A percentile compares a stretch with the other conserved stretches of the same genome.
phyloP scores from a whole-genome alignment of 2,113 vertebrate species.

The Pagrus major region DNA sequence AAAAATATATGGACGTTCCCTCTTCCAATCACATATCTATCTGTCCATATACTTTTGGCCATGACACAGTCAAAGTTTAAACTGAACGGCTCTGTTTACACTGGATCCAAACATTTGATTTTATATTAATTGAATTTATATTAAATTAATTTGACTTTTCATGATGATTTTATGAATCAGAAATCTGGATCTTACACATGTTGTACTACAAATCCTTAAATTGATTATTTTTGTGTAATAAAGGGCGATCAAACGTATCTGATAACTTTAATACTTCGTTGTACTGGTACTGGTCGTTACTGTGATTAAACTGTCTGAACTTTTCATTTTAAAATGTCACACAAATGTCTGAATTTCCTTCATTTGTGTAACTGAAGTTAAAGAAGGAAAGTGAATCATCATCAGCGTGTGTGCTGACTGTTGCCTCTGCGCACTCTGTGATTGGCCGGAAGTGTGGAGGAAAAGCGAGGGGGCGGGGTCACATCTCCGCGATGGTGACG shows the following conservation, averaged over 20 bases:
- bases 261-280: too few species aligned
- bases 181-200: neutral
- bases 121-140: too few species aligned
- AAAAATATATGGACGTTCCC: neutral
- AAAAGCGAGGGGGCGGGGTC: neutral
- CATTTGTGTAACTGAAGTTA: neutral
- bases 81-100: too few species aligned
- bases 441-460: neutral
- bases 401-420: neutral
- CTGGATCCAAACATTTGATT: too few species aligned
- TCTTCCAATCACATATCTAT: neutral
- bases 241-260: too few species aligned
- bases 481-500: neutral
- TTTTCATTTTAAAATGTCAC: too few species aligned
- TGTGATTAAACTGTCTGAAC: too few species aligned
- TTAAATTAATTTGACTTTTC: neutral
- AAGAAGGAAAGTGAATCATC: neutral
- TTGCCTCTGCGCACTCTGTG: slow-evolving; percentile 12
- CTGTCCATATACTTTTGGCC: neutral
- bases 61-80: neutral
- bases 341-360: neutral
- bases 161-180: neutral
- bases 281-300: too few species aligned
- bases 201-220: too few species aligned
- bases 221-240: too few species aligned